These are phyloP conservation scores for Xiphydria camelus DNA, from an alignment of 2,888 invertebrate genomes.

Conservation along the genomic window DNA sequence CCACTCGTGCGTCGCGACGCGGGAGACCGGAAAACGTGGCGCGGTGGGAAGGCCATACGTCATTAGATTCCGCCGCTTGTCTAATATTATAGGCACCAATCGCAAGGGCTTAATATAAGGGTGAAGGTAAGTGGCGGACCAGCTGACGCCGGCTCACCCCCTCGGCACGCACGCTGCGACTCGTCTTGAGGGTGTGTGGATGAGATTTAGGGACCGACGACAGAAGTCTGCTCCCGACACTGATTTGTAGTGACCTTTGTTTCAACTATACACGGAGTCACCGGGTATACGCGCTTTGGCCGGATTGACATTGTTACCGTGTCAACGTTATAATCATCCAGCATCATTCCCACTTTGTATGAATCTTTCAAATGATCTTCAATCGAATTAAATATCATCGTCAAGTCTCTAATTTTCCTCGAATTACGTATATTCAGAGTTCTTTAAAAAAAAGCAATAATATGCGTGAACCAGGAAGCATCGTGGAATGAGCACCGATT, in stretches of 20 bases:
- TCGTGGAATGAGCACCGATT: too few species aligned
- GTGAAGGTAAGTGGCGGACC: constrained; percentile 62
- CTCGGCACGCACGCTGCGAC: constrained; percentile 53
- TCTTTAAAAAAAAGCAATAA: too few species aligned
- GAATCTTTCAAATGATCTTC: too few species aligned
- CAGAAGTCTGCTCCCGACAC: constrained; percentile 56
- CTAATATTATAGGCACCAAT: constrained; percentile 57
- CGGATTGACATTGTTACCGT: too few species aligned
- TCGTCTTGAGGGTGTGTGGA: constrained; percentile 57
- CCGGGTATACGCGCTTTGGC: too few species aligned
- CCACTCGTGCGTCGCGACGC: too few species aligned
- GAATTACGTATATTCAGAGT: too few species aligned
- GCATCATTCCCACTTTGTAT: too few species aligned
- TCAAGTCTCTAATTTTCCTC: too few species aligned
- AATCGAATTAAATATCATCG: too few species aligned
- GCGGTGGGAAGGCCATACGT: constrained; percentile 44
- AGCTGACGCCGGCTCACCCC: constrained; percentile 62
- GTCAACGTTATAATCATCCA: too few species aligned
- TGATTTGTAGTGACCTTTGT: constrained; percentile 59
- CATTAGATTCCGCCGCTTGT: constrained; percentile 53
- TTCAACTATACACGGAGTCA: constrained; percentile 44
- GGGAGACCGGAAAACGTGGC: constrained; percentile 37
- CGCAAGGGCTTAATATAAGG: constrained; percentile 58
- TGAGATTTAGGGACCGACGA: constrained; percentile 57
- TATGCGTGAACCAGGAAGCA: too few species aligned